These are phyloP conservation scores for Pempheris klunzingeri DNA, from an alignment of 2,797 vertebrate species.

Conservation along the genomic window DNA sequence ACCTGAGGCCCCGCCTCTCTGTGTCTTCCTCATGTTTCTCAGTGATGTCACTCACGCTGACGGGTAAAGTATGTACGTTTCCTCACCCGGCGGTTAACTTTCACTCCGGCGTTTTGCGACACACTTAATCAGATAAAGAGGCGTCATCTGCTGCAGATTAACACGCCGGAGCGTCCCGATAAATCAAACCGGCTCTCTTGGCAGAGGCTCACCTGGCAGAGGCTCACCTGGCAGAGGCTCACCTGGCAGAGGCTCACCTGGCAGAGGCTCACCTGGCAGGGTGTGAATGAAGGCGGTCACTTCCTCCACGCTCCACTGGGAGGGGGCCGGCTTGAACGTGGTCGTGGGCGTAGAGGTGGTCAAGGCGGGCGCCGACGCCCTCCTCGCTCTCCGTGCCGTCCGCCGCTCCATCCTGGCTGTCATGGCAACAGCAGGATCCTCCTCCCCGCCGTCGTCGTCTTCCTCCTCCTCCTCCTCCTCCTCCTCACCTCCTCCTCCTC, in stretches of 20 bases:
- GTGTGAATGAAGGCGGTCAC: constrained; percentile 94
- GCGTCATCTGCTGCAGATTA: constrained; percentile 50
- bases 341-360: constrained; percentile 79
- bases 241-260: too few species aligned
- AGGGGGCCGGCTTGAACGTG: constrained; percentile 85
- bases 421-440: constrained; percentile 87
- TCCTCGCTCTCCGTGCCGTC: constrained; percentile 87
- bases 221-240: too few species aligned
- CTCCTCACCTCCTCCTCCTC: constrained; percentile 76
- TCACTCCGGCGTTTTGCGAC: constrained; percentile 48
- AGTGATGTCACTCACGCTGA: constrained; percentile 3
- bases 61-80: background rate
- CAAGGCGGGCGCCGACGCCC: constrained; percentile 85
- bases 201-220: too few species aligned
- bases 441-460: constrained; percentile 72
- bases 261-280: constrained; percentile 96
- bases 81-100: constrained; percentile 16
- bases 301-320: constrained; percentile 95
- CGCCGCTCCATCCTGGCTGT: constrained; percentile 91
- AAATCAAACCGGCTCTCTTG: constrained; percentile 48
- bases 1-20: background rate
- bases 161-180: rapidly evolving
- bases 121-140: constrained; percentile 53
- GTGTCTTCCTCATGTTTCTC: constrained; percentile 29
- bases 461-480: constrained; percentile 65